phyloP scores from a whole-genome alignment of 2,888 invertebrate genomes.

The Ornithoptera alexandrae region DNA sequence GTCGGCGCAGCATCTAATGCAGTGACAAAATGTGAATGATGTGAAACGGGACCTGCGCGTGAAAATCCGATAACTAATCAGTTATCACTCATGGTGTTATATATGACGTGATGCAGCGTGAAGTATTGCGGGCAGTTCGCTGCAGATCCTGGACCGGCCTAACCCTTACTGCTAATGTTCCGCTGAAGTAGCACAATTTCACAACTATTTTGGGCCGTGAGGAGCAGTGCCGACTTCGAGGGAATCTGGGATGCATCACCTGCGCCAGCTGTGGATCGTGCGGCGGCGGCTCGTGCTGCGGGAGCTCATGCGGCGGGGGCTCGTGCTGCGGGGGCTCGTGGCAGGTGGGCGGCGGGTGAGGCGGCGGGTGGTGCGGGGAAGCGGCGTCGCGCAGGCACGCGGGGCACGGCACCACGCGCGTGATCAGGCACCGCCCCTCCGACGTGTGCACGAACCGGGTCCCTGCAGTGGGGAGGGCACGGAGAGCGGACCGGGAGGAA shows the following conservation, averaged over 20 bases:
- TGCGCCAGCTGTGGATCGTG: conserved; percentile 42
- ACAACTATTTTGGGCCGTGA: no score
- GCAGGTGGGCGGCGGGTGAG: conserved; percentile 34
- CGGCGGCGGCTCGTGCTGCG: conserved; percentile 31
- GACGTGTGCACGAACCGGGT: conserved; percentile 99
- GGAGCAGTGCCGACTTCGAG: no score
- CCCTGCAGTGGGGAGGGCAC: conserved; percentile 72
- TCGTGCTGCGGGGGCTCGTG: conserved; percentile 30
- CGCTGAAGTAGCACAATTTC: no score
- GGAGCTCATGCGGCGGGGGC: conserved; percentile 31
- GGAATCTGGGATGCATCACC: conserved; percentile 25
- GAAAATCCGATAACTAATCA: no score
- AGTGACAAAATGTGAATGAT: not conserved
- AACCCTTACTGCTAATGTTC: no score
- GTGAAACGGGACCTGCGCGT: no score
- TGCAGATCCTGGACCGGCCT: no score
- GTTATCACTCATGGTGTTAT: no score
- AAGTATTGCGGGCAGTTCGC: no score
- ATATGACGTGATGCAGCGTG: no score
- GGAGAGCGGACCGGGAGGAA: not conserved
- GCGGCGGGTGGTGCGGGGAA: conserved; percentile 35
- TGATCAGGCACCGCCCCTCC: conserved; percentile 96
- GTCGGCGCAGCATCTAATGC: conserved; percentile 52
- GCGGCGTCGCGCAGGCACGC: conserved; percentile 83
- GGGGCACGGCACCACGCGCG: conserved; percentile 95